Evolutionary conservation across 2,113 vertebrate species (phyloP).

Genomic region (Vulpes lagopus): DNA sequence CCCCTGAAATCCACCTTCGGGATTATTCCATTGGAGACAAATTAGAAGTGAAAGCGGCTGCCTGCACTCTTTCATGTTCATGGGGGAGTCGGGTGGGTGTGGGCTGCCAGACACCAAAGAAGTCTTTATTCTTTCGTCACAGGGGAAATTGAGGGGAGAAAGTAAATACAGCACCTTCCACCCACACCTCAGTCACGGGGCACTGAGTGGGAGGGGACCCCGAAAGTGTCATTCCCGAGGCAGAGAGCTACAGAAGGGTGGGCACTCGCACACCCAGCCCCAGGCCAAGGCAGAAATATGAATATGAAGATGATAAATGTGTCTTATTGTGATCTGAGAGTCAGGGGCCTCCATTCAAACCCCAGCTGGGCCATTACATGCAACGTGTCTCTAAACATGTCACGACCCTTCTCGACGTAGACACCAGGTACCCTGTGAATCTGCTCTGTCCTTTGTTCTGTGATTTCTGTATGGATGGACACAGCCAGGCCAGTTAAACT

Average conservation of each 20-base stretch:
- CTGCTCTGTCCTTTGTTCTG: neutral
- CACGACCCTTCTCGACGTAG: neutral
- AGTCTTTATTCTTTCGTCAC: slow-evolving; percentile 70
- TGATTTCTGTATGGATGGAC: neutral
- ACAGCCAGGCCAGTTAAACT: neutral
- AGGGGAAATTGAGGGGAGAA: slow-evolving; percentile 48
- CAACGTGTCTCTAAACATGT: neutral
- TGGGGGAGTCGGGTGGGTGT: slow-evolving; percentile 37
- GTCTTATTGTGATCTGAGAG: neutral
- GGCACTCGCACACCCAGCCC: neutral
- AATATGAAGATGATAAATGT: no score
- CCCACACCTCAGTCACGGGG: neutral
- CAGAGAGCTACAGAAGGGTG: neutral
- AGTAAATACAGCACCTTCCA: neutral
- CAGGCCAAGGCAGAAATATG: neutral
- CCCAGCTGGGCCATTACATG: neutral
- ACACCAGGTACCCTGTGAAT: neutral
- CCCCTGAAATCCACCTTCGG: slow-evolving; percentile 85
- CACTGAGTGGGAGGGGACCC: neutral
- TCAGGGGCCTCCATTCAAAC: neutral
- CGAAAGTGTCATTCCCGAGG: neutral
- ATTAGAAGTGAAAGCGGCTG: slow-evolving; percentile 82
- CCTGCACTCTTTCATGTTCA: slow-evolving; percentile 78
- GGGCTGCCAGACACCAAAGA: slow-evolving; percentile 79
- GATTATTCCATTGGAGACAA: slow-evolving; percentile 82